Evolutionary conservation across 1,140 invertebrate species (phyloP).

Genomic region (Cherax destructor): DNA sequence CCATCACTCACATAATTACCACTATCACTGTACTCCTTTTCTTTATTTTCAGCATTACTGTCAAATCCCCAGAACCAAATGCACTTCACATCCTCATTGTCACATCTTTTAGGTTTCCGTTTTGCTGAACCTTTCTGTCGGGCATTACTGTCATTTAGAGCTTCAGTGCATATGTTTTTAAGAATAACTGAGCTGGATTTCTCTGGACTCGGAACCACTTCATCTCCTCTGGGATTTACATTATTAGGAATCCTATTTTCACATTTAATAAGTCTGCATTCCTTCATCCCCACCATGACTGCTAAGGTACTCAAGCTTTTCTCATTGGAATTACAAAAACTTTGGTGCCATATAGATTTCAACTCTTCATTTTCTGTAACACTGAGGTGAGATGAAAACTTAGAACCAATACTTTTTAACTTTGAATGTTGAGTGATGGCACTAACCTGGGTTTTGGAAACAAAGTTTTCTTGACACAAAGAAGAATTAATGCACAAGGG

Average conservation of each 20-base stretch:
- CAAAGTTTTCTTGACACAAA: conserved; percentile 18
- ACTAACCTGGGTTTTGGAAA: conserved; percentile 2
- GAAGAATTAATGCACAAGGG: conserved; percentile 1
- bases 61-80: conserved; percentile 66
- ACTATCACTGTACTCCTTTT: conserved; percentile 21
- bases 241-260: neutral
- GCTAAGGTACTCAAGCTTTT: conserved; percentile 30
- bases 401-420: neutral
- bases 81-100: conserved; percentile 59
- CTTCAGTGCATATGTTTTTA: conserved; percentile 58
- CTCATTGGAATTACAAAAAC: conserved; percentile 44
- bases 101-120: conserved; percentile 41
- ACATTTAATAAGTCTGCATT: neutral
- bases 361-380: conserved; percentile 44
- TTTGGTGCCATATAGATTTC: conserved; percentile 61
- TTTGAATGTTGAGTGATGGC: conserved; percentile 2
- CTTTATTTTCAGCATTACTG: conserved; percentile 41
- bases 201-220: conserved; percentile 2
- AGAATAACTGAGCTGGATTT: conserved; percentile 53
- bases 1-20: neutral
- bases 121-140: conserved; percentile 48
- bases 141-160: conserved; percentile 45
- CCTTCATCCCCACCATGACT: conserved; percentile 33
- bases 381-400: conserved; percentile 23
- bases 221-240: neutral